These are phyloP conservation scores for Acanthisitta chloris DNA, from an alignment of 2,113 vertebrate species.

Conservation along the genomic window DNA sequence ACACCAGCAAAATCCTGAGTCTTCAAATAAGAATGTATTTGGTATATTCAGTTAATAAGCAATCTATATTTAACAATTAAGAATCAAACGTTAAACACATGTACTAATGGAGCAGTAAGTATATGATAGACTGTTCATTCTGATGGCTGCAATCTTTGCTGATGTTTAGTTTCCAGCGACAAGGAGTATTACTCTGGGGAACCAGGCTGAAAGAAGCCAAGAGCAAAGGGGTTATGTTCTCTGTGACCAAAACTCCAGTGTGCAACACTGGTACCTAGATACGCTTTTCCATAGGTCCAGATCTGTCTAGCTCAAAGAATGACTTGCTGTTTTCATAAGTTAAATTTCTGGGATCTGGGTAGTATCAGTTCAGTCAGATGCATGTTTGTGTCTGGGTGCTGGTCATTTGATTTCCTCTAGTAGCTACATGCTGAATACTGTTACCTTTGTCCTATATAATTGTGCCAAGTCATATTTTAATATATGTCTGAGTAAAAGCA, in stretches of 20 bases:
- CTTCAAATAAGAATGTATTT: not conserved
- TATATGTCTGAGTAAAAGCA: not conserved
- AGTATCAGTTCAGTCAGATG: not conserved
- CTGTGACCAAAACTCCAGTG: not conserved
- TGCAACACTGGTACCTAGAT: not conserved
- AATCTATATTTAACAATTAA: not conserved
- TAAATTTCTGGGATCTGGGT: not conserved
- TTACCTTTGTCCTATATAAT: fast-evolving
- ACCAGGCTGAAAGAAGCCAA: not conserved
- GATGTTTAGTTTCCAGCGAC: not conserved
- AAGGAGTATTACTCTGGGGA: not conserved
- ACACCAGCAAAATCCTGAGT: not conserved
- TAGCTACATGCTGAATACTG: not conserved
- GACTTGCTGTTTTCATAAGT: not conserved
- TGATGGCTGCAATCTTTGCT: not conserved
- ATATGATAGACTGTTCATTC: not conserved
- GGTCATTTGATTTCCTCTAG: not conserved
- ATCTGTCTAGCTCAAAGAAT: not conserved
- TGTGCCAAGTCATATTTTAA: not conserved
- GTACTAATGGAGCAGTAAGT: not conserved
- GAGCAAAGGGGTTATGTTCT: not conserved
- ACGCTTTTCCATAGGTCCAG: not conserved
- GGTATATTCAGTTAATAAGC: not conserved
- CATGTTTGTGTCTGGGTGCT: not conserved
- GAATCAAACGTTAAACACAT: not conserved